phyloP scores from a whole-genome alignment of 2,797 vertebrate species.

The Neostethus bicornis region DNA sequence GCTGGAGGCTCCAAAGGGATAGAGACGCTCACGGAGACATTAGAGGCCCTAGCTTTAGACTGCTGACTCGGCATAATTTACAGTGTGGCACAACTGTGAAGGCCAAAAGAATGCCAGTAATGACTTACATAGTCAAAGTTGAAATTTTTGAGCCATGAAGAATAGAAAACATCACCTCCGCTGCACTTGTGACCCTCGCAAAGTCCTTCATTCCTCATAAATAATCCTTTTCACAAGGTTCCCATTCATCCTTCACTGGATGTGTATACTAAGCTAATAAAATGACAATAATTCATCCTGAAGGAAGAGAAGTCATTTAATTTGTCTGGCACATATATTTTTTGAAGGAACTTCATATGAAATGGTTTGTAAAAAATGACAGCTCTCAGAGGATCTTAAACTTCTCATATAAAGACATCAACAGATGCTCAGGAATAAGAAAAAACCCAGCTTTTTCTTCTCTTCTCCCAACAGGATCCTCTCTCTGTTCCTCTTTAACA shows the following conservation, averaged over 20 bases:
- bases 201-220: neutral
- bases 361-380: conserved; percentile 46
- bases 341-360: too few species aligned
- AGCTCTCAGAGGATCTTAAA: conserved; percentile 59
- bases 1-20: conserved; percentile 57
- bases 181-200: neutral
- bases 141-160: conserved; percentile 56
- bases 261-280: conserved; percentile 25
- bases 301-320: conserved; percentile 54
- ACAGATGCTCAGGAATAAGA: conserved; percentile 67
- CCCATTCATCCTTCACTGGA: conserved; percentile 9
- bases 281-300: conserved; percentile 54
- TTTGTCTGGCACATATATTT: too few species aligned
- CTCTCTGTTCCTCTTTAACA: conserved; percentile 37
- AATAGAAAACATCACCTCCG: conserved; percentile 40
- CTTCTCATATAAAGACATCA: conserved; percentile 63
- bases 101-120: conserved; percentile 49
- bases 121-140: conserved; percentile 58
- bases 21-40: conserved; percentile 44
- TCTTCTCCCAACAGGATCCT: conserved; percentile 41
- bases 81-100: conserved; percentile 49
- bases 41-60: conserved; percentile 35
- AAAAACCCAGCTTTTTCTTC: conserved; percentile 70
- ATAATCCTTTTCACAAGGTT: conserved; percentile 17
- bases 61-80: conserved; percentile 76